Evolutionary conservation across 1,140 invertebrate species (phyloP), one percentile per base, ranked within the genome.

Genomic region (Hypothenemus hampei): DNA sequence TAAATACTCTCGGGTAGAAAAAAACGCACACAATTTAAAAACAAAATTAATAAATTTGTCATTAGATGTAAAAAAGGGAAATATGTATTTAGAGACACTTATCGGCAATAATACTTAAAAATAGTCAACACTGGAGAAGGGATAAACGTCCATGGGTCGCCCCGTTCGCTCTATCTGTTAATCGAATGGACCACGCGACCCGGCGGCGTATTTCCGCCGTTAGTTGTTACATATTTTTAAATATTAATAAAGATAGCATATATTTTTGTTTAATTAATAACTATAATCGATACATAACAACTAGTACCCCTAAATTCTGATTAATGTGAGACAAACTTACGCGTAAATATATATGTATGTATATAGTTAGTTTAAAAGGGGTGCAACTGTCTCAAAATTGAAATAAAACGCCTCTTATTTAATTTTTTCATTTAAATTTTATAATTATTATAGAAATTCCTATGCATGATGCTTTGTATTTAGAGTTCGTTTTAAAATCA

Each of bases 81-180:
- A n/a, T n/a, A n/a, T n/a, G n/a, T n/a, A n/a, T n/a, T n/a, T n/a
- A n/a, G n/a, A 26, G 48, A 40, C 48, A 44, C 29, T 37, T 55
- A n/a, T n/a, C n/a, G n/a, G n/a, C n/a, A 47, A 55, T 51, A 51
- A 57, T 68, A 66, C 69, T 72, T 72, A 72, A 69, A 72, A 72
- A 65, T 72, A 72, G 70, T 72, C 68, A 72, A 72, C 70, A 35
- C 47, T 46, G 55, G 39, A 40, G 43, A 39, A 45, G 40, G 44
- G 31, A n/a, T n/a, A n/a, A n/a, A n/a, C n/a, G n/a, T n/a, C n/a
- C n/a, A 19, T 41, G 22, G 36, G 16, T 43, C 18, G 29, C 26
- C n/a, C n/a, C 52, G 36, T 23, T n/a, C n/a, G n/a, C n/a, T 19
- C 40, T 13, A 8, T 41, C 15, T 53, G 50, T 31, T 41, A 33